Conservation (phyloP, 2,888 invertebrate species). For the Balanococcus diminutus region DNA sequence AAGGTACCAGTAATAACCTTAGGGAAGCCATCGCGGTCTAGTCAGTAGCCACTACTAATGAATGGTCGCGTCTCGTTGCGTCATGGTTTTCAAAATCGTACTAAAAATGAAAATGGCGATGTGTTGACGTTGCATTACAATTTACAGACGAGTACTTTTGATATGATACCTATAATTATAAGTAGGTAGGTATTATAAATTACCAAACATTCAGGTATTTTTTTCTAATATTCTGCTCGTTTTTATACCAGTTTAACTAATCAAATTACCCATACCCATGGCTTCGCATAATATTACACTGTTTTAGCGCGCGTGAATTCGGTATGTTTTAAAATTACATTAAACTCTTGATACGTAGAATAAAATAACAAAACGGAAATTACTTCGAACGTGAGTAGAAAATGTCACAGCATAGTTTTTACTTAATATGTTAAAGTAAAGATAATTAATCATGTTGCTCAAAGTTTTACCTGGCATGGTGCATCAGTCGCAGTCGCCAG, state of each 20-base stretch:
- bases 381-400: conserved; percentile 52
- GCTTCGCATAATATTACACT: conserved; percentile 34
- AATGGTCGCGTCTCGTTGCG: too few relatives aligned
- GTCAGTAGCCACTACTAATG: too few relatives aligned
- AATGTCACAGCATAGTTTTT: conserved; percentile 46
- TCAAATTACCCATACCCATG: conserved; percentile 33
- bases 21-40: too few relatives aligned
- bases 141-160: too few relatives aligned
- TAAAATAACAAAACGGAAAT: conserved; percentile 52
- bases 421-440: conserved; percentile 49
- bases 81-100: too few relatives aligned
- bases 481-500: not conserved
- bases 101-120: too few relatives aligned
- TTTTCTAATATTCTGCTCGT: not conserved
- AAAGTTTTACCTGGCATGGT: conserved; percentile 44
- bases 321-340: conserved; percentile 44
- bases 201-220: not conserved
- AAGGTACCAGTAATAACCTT: too few relatives aligned
- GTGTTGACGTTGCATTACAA: too few relatives aligned
- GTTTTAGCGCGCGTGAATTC: conserved; percentile 39
- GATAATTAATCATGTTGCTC: conserved; percentile 52
- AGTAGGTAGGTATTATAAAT: not conserved
- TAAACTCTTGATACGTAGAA: conserved; percentile 41
- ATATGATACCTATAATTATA: too few relatives aligned
- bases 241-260: conserved; percentile 11